A percentile compares a stretch with the other conserved stretches of the same genome.
These are phyloP conservation scores for Nymphalis io DNA, from an alignment of 1,140 invertebrate species.

Conservation along the genomic window DNA sequence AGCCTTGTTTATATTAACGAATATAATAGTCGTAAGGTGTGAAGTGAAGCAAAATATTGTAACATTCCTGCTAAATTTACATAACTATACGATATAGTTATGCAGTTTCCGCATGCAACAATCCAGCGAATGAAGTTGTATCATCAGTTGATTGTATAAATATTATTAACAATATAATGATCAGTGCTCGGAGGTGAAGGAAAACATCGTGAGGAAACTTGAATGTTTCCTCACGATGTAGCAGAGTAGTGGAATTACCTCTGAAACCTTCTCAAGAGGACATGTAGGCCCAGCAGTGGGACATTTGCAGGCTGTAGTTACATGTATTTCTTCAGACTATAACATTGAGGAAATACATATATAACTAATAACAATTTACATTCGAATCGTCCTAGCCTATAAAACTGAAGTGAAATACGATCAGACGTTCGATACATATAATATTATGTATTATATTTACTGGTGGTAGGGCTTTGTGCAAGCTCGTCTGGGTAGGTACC, in stretches of 20 bases:
- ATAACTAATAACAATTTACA: not conserved
- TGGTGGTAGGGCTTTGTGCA: too few relatives aligned
- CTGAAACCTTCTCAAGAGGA: too few relatives aligned
- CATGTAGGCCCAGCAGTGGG: too few relatives aligned
- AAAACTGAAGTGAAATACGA: slow-evolving; percentile 1
- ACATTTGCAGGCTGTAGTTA: too few relatives aligned
- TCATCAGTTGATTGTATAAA: not conserved
- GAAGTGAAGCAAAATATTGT: slow-evolving; percentile 6
- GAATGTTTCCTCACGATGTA: too few relatives aligned
- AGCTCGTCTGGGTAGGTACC: too few relatives aligned
- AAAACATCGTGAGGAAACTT: too few relatives aligned
- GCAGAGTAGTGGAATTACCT: too few relatives aligned
- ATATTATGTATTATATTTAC: too few relatives aligned
- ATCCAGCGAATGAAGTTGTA: not conserved
- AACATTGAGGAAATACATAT: not conserved
- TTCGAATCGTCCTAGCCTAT: not conserved
- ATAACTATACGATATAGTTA: not conserved
- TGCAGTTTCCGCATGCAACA: not conserved
- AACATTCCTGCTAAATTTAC: not conserved
- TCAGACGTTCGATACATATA: not conserved
- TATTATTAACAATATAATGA: not conserved
- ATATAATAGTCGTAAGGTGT: slow-evolving; percentile 13
- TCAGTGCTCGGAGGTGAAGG: too few relatives aligned
- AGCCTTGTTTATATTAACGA: not conserved
- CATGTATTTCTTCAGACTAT: too few relatives aligned